A percentile compares a stretch with the other conserved stretches of the same genome.
Conservation (phyloP, 2,888 invertebrate species). For the Caenorhabditis panamensis region DNA sequence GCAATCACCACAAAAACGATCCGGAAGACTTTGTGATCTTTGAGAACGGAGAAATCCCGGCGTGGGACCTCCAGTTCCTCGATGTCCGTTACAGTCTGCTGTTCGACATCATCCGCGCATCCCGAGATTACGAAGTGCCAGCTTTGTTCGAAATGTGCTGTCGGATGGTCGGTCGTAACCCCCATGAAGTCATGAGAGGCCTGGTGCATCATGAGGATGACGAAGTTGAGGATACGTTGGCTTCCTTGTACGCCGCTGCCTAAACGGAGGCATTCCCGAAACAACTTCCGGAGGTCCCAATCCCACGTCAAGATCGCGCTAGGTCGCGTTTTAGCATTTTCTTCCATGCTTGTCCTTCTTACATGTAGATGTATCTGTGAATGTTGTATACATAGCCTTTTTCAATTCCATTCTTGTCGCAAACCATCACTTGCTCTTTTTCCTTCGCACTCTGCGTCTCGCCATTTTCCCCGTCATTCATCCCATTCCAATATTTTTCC, state of each 20-base stretch:
- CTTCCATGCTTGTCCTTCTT: background rate
- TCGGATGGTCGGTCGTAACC: slow-evolving; percentile 24
- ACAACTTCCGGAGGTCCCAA: background rate
- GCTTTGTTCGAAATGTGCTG: slow-evolving; percentile 37
- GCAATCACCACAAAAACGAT: slow-evolving; percentile 43
- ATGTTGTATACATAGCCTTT: too few species aligned
- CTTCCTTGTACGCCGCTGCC: background rate
- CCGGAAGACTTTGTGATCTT: background rate
- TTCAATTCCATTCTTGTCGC: background rate
- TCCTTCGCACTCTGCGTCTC: background rate
- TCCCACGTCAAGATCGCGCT: background rate
- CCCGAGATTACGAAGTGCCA: slow-evolving; percentile 15
- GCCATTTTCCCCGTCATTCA: background rate
- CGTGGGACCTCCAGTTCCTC: slow-evolving; percentile 25
- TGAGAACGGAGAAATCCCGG: background rate
- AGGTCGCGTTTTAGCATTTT: background rate
- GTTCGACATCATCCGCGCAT: slow-evolving; percentile 31
- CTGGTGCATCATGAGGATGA: slow-evolving; percentile 9
- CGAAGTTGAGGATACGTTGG: background rate
- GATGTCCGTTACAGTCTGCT: slow-evolving; percentile 23
- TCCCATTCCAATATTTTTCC: background rate
- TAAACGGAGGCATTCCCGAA: background rate
- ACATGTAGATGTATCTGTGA: background rate
- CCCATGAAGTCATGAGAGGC: slow-evolving; percentile 15
- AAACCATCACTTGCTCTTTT: background rate